phyloP scores from a whole-genome alignment of 2,888 invertebrate species.

The Acrobasis repandana region DNA sequence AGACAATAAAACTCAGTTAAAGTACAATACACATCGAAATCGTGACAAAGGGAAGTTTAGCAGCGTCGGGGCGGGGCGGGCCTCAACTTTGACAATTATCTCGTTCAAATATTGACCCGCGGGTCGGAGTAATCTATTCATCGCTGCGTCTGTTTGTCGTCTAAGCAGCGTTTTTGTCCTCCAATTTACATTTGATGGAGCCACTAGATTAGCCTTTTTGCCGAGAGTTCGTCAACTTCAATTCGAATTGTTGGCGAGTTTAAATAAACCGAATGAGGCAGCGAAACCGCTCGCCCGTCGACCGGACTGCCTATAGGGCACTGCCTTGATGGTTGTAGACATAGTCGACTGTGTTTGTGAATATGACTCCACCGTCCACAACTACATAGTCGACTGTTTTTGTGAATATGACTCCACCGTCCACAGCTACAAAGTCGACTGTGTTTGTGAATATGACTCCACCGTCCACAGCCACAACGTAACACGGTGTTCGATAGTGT shows the following conservation, averaged over 20 bases:
- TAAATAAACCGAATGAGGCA: constrained; percentile 15
- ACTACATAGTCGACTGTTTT: too few relatives aligned
- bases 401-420: too few relatives aligned
- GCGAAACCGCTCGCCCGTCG: background rate
- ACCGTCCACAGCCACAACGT: background rate
- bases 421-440: too few relatives aligned
- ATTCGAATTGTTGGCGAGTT: constrained; percentile 17
- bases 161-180: constrained; percentile 39
- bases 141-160: constrained; percentile 45
- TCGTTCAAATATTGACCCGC: constrained; percentile 48
- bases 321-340: background rate
- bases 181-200: constrained; percentile 50
- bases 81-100: constrained; percentile 42
- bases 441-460: background rate
- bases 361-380: background rate
- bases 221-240: constrained; percentile 37
- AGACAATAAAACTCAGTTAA: constrained; percentile 17
- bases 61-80: constrained; percentile 27
- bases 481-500: background rate
- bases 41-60: constrained; percentile 14
- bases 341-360: background rate
- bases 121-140: constrained; percentile 50
- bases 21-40: constrained; percentile 14
- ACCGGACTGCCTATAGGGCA: background rate
- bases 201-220: constrained; percentile 45